Conservation (phyloP, 2,797 vertebrate species). For the Pantherophis alleghaniensis region DNA sequence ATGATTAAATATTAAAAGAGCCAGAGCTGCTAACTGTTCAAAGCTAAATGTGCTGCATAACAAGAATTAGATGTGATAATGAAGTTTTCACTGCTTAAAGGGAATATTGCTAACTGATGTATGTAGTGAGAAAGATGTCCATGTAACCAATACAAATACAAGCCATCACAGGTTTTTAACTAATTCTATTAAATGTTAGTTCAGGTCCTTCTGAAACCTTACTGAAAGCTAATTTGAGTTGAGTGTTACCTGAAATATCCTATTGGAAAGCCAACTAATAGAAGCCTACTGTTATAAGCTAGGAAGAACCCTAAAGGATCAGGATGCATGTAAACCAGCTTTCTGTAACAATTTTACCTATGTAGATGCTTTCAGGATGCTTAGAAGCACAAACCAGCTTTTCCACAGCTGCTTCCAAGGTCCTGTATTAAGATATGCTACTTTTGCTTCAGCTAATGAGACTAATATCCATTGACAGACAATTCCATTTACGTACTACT, state of each 20-base stretch:
- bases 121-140: slow-evolving; percentile 72
- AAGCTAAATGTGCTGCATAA: slow-evolving; percentile 75
- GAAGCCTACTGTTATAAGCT: neutral
- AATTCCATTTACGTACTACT: neutral
- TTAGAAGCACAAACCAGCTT: neutral
- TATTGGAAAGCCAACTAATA: neutral
- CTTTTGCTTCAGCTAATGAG: neutral
- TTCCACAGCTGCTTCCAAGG: neutral
- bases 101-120: slow-evolving; percentile 66
- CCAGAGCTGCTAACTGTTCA: slow-evolving; percentile 79
- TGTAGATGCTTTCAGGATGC: neutral
- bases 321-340: neutral
- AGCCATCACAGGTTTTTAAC: slow-evolving; percentile 54
- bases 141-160: slow-evolving; percentile 65
- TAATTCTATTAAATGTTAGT: slow-evolving; percentile 56
- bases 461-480: neutral
- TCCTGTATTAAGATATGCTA: neutral
- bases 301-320: neutral
- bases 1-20: slow-evolving; percentile 61
- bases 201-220: slow-evolving; percentile 42
- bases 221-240: neutral
- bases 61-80: slow-evolving; percentile 79
- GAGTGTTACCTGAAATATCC: neutral
- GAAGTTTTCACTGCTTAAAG: slow-evolving; percentile 76
- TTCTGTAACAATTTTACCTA: neutral